phyloP scores from a whole-genome alignment of 1,140 invertebrate species.

The Papilio polyxenes region DNA sequence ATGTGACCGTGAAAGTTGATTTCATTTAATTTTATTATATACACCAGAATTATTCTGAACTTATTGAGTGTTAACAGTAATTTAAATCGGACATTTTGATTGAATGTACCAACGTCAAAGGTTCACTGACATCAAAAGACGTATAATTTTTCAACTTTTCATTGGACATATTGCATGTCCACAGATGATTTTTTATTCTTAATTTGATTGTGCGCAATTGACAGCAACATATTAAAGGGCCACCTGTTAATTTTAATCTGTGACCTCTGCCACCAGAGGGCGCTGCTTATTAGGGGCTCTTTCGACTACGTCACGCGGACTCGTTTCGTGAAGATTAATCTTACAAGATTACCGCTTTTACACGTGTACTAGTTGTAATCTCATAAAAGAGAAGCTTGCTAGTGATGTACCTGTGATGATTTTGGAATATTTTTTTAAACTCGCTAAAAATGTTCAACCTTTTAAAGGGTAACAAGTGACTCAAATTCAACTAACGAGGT shows the following conservation, averaged over 20 bases:
- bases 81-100: slow-evolving; percentile 27
- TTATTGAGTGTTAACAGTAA: not conserved
- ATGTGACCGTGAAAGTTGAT: not conserved
- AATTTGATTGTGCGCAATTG: slow-evolving; percentile 2
- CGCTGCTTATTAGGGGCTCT: slow-evolving; percentile 17
- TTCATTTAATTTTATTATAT: not conserved
- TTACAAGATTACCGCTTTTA: slow-evolving; percentile 47
- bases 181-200: slow-evolving; percentile 13
- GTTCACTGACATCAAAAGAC: slow-evolving; percentile 18
- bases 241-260: slow-evolving; percentile 39
- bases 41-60: not conserved
- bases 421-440: not conserved
- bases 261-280: slow-evolving; percentile 29
- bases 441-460: not conserved
- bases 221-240: slow-evolving; percentile 39
- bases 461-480: too few species aligned
- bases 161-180: slow-evolving; percentile 22
- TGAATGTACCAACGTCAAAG: slow-evolving; percentile 13
- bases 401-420: slow-evolving; percentile 5
- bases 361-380: slow-evolving; percentile 41
- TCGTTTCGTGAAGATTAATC: slow-evolving; percentile 42
- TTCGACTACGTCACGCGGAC: not conserved
- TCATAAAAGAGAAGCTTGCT: slow-evolving; percentile 23
- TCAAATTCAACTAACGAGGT: too few species aligned
- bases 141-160: slow-evolving; percentile 28